phyloP scores from a whole-genome alignment of 2,888 invertebrate genomes.

The Acrobasis suavella region DNA sequence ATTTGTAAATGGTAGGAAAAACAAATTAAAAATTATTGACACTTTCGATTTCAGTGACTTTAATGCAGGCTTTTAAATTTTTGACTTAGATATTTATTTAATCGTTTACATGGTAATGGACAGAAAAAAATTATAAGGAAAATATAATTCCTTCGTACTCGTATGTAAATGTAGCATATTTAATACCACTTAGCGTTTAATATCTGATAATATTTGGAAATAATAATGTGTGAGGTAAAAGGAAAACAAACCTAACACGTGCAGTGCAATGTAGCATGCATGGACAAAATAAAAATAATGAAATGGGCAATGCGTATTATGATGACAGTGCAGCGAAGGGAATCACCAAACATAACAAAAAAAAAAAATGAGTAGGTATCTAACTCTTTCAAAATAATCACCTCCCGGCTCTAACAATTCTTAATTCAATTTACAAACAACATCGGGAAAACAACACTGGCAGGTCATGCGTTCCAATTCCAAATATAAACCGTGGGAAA shows the following conservation, averaged over 20 bases:
- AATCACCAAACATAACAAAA: neutral
- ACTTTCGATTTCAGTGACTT: neutral
- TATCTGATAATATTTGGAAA: too few species aligned
- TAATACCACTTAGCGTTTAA: too few species aligned
- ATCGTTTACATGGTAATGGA: too few species aligned
- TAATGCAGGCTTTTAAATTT: neutral
- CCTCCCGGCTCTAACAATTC: neutral
- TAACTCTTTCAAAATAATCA: neutral
- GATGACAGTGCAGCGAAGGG: neutral
- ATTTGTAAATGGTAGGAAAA: neutral
- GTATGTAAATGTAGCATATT: too few species aligned
- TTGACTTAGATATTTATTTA: neutral
- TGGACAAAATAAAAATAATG: neutral
- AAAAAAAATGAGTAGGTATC: neutral
- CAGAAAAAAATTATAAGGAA: neutral
- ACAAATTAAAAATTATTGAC: neutral
- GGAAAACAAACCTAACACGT: neutral
- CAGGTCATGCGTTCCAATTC: conserved; percentile 29
- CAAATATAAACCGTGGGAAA: conserved; percentile 13
- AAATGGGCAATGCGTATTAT: neutral
- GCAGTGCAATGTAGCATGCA: neutral
- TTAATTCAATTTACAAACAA: conserved; percentile 26
- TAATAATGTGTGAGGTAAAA: too few species aligned
- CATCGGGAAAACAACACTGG: conserved; percentile 25
- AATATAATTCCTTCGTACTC: too few species aligned